A percentile compares a stretch with the other conserved stretches of the same genome.
Conservation (phyloP, 1,140 invertebrate species). For the Planococcus citri region DNA sequence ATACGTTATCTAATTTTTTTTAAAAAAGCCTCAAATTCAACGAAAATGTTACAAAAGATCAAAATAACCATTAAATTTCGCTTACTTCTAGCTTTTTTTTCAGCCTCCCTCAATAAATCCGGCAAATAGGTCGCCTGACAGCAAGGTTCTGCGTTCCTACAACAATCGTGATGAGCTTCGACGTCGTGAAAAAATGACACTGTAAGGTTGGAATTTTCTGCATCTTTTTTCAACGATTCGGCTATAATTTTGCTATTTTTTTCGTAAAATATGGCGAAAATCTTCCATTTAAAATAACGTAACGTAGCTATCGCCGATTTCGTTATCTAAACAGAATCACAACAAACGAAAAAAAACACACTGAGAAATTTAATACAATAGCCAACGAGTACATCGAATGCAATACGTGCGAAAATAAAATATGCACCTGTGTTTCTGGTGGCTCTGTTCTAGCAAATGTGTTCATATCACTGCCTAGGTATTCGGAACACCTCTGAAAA, state of each 20-base stretch:
- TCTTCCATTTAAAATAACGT: constrained; percentile 81
- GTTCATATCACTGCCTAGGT: constrained; percentile 68
- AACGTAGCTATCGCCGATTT: constrained; percentile 84
- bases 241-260: constrained; percentile 65
- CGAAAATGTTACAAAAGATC: not conserved
- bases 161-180: constrained; percentile 57
- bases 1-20: too few relatives aligned
- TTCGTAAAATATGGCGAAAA: constrained; percentile 86
- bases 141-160: constrained; percentile 53
- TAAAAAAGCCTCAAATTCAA: too few relatives aligned
- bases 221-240: constrained; percentile 55
- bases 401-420: too few relatives aligned
- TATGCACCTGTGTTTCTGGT: constrained; percentile 67
- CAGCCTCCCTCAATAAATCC: constrained; percentile 74
- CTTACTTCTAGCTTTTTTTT: constrained; percentile 77
- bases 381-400: too few relatives aligned
- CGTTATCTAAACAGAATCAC: constrained; percentile 53
- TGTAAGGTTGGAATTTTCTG: constrained; percentile 59
- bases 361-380: too few relatives aligned
- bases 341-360: not conserved
- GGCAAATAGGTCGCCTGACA: constrained; percentile 66
- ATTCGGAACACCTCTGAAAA: constrained; percentile 91
- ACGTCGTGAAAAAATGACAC: constrained; percentile 59
- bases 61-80: constrained; percentile 26
- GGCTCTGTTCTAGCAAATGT: constrained; percentile 92